Evolutionary conservation across 1,140 invertebrate species (phyloP).

Genomic region (Drosophila tristis): DNA sequence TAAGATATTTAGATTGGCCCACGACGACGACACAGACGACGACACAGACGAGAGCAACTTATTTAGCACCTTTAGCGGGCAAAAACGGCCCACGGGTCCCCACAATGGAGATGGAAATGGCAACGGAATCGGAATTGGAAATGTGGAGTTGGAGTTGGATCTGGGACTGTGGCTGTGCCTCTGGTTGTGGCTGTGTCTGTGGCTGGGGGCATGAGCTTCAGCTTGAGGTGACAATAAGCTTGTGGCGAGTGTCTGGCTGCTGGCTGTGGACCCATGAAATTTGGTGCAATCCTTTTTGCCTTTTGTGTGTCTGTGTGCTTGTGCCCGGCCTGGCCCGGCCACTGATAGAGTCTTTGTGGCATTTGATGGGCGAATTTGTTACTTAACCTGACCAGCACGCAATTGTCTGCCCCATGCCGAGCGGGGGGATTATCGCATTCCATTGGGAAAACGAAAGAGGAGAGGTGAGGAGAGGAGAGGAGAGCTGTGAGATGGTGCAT

Average conservation of each 20-base stretch:
- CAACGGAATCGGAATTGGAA: constrained; percentile 31
- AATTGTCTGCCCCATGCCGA: constrained; percentile 56
- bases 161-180: constrained; percentile 13
- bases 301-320: constrained; percentile 56
- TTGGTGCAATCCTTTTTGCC: constrained; percentile 73
- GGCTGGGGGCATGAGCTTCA: constrained; percentile 36
- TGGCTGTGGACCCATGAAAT: constrained; percentile 55
- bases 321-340: background rate
- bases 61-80: constrained; percentile 57
- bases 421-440: constrained; percentile 15
- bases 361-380: constrained; percentile 84
- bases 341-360: constrained; percentile 78
- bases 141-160: constrained; percentile 33
- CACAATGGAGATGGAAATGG: constrained; percentile 51
- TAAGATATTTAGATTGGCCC: constrained; percentile 83
- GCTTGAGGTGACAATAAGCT: constrained; percentile 80
- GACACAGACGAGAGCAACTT: constrained; percentile 52
- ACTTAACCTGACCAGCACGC: constrained; percentile 72
- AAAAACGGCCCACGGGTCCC: constrained; percentile 44
- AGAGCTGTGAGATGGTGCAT: constrained; percentile 63
- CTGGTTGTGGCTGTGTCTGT: background rate
- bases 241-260: constrained; percentile 27
- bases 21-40: constrained; percentile 46
- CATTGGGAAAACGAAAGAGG: background rate
- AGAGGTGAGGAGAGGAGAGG: background rate